Percentiles rank a stretch among this genome's conserved stretches.
phyloP scores from a whole-genome alignment of 2,797 vertebrate species.

The Sebastes dallii region DNA sequence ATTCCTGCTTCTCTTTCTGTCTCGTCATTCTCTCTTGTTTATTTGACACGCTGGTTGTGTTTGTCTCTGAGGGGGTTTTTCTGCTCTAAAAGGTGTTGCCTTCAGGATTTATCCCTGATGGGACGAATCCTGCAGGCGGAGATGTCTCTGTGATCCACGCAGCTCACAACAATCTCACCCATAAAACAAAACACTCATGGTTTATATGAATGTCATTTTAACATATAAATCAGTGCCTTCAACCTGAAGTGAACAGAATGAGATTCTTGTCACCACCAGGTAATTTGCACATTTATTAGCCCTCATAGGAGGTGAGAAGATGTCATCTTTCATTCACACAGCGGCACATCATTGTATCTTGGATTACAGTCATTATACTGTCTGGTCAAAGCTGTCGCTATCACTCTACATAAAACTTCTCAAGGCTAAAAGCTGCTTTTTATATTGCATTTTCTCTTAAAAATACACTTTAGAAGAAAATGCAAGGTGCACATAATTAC shows the following conservation, averaged over 20 bases:
- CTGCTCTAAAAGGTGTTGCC: background rate
- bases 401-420: background rate
- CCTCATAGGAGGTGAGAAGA: background rate
- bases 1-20: background rate
- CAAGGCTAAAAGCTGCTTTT: background rate
- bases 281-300: slow-evolving; percentile 30
- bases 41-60: background rate
- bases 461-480: background rate
- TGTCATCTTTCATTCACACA: background rate
- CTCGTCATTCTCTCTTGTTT: background rate
- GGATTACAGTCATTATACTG: background rate
- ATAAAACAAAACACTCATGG: background rate
- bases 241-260: background rate
- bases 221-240: background rate
- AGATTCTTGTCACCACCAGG: background rate
- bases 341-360: background rate
- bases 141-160: background rate
- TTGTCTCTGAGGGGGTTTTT: background rate
- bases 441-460: background rate
- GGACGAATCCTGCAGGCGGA: background rate
- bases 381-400: background rate
- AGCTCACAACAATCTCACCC: background rate
- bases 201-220: background rate
- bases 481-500: background rate
- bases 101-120: background rate